Conservation (phyloP, 2,113 vertebrate species). For the Columbina picui region DNA sequence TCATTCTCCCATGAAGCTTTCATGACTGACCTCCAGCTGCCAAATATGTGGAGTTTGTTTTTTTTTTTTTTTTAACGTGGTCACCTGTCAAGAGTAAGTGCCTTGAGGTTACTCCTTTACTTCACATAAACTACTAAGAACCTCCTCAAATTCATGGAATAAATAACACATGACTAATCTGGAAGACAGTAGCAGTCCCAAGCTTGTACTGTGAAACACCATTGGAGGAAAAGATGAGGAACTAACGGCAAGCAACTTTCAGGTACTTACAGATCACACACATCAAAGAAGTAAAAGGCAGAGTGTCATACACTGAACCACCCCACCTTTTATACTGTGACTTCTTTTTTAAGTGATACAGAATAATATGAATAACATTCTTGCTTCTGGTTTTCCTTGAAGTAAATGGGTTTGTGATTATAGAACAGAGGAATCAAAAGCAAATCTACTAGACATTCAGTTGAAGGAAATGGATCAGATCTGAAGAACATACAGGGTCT, state of each 20-base stretch:
- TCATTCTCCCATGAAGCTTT: not conserved
- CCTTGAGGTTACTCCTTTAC: not conserved
- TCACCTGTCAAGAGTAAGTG: not conserved
- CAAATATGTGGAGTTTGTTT: accelerated
- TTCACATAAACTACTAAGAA: not conserved
- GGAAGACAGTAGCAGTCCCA: not conserved
- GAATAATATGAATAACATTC: not conserved
- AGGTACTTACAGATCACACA: not conserved
- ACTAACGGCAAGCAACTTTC: not conserved
- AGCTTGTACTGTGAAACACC: not conserved
- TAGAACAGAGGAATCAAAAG: not conserved
- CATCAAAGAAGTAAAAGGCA: not conserved
- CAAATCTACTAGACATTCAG: not conserved
- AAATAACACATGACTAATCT: not conserved
- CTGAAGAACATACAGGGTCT: not conserved
- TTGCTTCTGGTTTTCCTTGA: not conserved
- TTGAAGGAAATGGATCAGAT: not conserved
- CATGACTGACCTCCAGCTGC: not conserved
- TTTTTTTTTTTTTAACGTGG: not conserved
- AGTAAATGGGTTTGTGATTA: not conserved
- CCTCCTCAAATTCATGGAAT: not conserved
- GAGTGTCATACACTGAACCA: not conserved
- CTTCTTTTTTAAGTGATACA: not conserved
- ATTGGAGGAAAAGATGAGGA: not conserved
- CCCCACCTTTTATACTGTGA: not conserved